These are phyloP conservation scores for Campoletis sonorensis DNA, from an alignment of 1,140 invertebrate species.

Conservation along the genomic window DNA sequence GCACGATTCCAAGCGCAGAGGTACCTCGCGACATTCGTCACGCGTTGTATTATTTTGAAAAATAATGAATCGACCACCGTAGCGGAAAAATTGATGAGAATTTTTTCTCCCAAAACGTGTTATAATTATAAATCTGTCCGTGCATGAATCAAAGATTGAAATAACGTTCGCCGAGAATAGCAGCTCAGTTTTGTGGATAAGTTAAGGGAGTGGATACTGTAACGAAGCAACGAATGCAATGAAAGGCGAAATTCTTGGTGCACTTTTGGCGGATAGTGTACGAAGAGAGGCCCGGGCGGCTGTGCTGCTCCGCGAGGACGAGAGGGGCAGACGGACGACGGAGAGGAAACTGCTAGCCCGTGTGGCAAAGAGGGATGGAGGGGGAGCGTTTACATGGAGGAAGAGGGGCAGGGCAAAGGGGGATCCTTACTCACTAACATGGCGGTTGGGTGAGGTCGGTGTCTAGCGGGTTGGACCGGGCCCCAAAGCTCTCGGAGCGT, in stretches of 20 bases:
- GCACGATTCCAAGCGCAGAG: neutral
- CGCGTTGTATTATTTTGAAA: neutral
- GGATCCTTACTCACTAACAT: slow-evolving; percentile 46
- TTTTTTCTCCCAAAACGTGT: too few species aligned
- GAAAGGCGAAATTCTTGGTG: slow-evolving; percentile 64
- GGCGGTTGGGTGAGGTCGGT: slow-evolving; percentile 76
- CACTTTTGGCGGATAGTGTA: slow-evolving; percentile 74
- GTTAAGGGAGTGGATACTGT: slow-evolving; percentile 59
- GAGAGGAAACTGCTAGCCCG: slow-evolving; percentile 52
- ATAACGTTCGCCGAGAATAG: too few species aligned
- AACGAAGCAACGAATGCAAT: slow-evolving; percentile 12
- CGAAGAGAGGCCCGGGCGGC: slow-evolving; percentile 49
- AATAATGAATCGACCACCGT: too few species aligned
- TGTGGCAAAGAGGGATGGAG: slow-evolving; percentile 53
- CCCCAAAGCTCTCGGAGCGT: slow-evolving; percentile 57
- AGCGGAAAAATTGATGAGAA: too few species aligned
- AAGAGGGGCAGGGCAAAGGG: slow-evolving; percentile 1
- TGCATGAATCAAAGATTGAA: too few species aligned
- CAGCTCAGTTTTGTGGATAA: slow-evolving; percentile 27
- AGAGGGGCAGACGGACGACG: slow-evolving; percentile 46
- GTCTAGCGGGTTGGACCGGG: slow-evolving; percentile 74
- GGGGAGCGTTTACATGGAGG: neutral
- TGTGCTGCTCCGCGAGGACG: slow-evolving; percentile 21
- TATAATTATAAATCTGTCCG: too few species aligned
- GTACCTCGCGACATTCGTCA: neutral